Evolutionary conservation across 2,888 invertebrate genomes (phyloP).

Genomic region (Ophion slaviceki): DNA sequence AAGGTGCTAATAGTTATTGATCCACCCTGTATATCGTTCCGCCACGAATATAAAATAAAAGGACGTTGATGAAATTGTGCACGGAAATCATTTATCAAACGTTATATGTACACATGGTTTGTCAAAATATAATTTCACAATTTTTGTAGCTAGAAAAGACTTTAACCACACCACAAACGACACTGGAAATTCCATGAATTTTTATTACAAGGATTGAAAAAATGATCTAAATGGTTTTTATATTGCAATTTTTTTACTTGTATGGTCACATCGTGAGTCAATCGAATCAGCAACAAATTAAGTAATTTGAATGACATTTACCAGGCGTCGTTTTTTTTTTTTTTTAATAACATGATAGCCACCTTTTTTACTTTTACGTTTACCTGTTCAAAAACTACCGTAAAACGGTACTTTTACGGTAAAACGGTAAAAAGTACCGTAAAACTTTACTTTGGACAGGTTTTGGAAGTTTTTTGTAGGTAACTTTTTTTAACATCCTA

Average conservation of each 20-base stretch:
- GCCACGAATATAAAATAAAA: not conserved
- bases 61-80: not conserved
- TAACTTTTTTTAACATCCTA: too few relatives aligned
- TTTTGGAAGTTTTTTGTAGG: too few relatives aligned
- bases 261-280: not conserved
- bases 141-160: not conserved
- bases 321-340: not conserved
- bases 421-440: too few relatives aligned
- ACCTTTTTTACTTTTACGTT: too few relatives aligned
- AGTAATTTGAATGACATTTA: not conserved
- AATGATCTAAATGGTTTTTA: not conserved
- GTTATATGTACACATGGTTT: not conserved
- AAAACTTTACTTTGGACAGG: too few relatives aligned
- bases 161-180: too few relatives aligned
- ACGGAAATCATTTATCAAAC: not conserved
- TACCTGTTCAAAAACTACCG: too few relatives aligned
- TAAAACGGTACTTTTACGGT: too few relatives aligned
- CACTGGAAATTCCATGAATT: not conserved
- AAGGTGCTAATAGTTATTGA: too few relatives aligned
- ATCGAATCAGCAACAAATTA: not conserved
- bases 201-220: not conserved
- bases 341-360: too few relatives aligned
- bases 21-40: not conserved
- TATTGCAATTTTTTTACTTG: not conserved
- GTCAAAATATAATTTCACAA: not conserved